Percentiles rank a stretch among this genome's conserved stretches.
Conservation (phyloP, 2,888 invertebrate species). For the Watsonalla cultraria region DNA sequence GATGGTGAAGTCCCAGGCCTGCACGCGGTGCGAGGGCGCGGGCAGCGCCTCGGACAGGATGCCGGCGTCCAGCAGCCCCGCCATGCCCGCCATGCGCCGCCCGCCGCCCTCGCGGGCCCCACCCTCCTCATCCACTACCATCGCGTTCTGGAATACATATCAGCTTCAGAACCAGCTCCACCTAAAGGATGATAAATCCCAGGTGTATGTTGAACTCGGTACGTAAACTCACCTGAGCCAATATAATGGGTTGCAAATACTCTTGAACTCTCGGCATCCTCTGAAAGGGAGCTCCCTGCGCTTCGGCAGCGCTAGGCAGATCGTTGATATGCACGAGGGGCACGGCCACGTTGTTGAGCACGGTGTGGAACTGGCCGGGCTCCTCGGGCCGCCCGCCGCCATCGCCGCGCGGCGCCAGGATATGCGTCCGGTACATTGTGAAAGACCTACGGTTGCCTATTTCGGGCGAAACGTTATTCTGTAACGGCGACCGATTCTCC, state of each 20-base stretch:
- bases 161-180: background rate
- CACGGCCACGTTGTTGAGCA: slow-evolving; percentile 57
- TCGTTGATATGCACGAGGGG: slow-evolving; percentile 82
- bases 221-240: slow-evolving; percentile 51
- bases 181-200: background rate
- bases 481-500: slow-evolving; percentile 30
- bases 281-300: slow-evolving; percentile 35
- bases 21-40: slow-evolving; percentile 87
- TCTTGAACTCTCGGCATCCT: slow-evolving; percentile 63
- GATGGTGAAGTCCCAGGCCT: slow-evolving; percentile 89
- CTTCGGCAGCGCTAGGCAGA: slow-evolving; percentile 44
- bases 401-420: slow-evolving; percentile 38
- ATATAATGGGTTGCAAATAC: slow-evolving; percentile 67
- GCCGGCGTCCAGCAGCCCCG: slow-evolving; percentile 59
- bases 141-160: slow-evolving; percentile 52
- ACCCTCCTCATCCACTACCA: slow-evolving; percentile 35
- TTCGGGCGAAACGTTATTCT: slow-evolving; percentile 23
- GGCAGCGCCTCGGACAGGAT: slow-evolving; percentile 76
- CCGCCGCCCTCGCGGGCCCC: slow-evolving; percentile 33
- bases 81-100: slow-evolving; percentile 56
- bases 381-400: slow-evolving; percentile 30
- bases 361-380: slow-evolving; percentile 43
- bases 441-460: slow-evolving; percentile 31
- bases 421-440: slow-evolving; percentile 40
- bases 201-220: no score